These are phyloP conservation scores for Desmophyllum pertusum DNA, from an alignment of 92 coral and sea anemone genomes.

Conservation along the genomic window DNA sequence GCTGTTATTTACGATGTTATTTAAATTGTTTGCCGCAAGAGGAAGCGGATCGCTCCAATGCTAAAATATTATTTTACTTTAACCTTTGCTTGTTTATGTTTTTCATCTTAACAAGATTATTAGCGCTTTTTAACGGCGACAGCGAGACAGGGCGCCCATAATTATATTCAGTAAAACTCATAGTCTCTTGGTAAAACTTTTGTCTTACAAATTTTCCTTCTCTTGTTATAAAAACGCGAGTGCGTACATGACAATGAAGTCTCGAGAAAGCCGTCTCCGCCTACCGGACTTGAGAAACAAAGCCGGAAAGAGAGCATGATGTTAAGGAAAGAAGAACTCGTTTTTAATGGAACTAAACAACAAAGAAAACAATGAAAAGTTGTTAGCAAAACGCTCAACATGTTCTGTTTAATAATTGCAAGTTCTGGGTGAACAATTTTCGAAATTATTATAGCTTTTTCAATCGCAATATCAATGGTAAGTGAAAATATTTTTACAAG, in stretches of 20 bases:
- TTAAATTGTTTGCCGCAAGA: neutral
- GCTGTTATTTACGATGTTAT: neutral
- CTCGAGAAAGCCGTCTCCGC: conserved; percentile 36
- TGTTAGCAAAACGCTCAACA: neutral
- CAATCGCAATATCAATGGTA: conserved; percentile 14
- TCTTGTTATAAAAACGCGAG: conserved; percentile 24
- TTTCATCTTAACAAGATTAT: conserved; percentile 22
- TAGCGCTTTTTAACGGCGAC: conserved; percentile 2
- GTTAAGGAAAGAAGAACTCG: conserved; percentile 23
- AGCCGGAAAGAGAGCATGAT: conserved; percentile 2
- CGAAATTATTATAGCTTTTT: neutral
- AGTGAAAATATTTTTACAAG: neutral
- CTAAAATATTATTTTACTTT: neutral
- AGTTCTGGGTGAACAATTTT: neutral
- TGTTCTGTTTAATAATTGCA: neutral
- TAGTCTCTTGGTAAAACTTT: no score
- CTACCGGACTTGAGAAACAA: conserved; percentile 23
- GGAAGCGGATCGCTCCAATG: neutral
- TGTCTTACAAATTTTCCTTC: conserved; percentile 43
- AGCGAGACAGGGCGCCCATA: conserved; percentile 13
- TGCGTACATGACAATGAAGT: conserved; percentile 30
- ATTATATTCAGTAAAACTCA: conserved; percentile 22
- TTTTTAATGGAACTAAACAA: conserved; percentile 32
- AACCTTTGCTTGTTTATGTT: conserved; percentile 31
- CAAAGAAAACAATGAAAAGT: conserved; percentile 11